A percentile compares a stretch with the other conserved stretches of the same genome.
These are phyloP conservation scores for Pentamera pediparva DNA, from an alignment of 53 echinoderm and acorn worm genomes.

Conservation along the genomic window DNA sequence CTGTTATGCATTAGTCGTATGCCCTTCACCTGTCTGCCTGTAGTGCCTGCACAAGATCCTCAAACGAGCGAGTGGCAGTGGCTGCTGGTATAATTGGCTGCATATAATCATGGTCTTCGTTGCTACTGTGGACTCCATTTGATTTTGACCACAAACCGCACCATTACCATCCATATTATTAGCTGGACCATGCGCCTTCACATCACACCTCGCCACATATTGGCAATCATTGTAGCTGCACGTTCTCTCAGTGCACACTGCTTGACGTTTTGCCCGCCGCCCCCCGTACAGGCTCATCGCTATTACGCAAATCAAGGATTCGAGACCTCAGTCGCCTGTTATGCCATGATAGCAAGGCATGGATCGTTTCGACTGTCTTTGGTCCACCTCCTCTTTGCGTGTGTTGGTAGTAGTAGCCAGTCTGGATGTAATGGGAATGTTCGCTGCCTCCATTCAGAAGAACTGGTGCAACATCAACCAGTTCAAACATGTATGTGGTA, in stretches of 20 bases:
- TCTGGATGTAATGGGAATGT: neutral
- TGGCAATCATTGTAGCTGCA: neutral
- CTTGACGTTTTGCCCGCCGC: neutral
- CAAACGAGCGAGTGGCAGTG: no score
- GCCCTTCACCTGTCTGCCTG: no score
- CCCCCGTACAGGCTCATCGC: neutral
- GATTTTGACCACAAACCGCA: no score
- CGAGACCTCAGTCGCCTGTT: neutral
- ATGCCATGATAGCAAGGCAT: neutral
- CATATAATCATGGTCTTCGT: no score
- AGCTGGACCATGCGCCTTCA: neutral
- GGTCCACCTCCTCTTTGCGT: neutral
- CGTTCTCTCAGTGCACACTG: neutral
- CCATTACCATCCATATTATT: no score
- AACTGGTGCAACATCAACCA: neutral
- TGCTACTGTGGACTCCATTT: no score
- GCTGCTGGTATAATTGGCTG: no score
- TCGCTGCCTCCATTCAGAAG: neutral
- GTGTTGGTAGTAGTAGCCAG: neutral
- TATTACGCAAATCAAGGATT: neutral
- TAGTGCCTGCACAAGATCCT: no score
- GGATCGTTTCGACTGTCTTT: neutral
- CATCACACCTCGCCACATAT: neutral
- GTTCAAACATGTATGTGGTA: neutral
- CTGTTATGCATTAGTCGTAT: no score